A percentile compares a stretch with the other conserved stretches of the same genome.
phyloP scores from a whole-genome alignment of 1,140 invertebrate genomes.

The Hermatobates lingyangjiaoensis region DNA sequence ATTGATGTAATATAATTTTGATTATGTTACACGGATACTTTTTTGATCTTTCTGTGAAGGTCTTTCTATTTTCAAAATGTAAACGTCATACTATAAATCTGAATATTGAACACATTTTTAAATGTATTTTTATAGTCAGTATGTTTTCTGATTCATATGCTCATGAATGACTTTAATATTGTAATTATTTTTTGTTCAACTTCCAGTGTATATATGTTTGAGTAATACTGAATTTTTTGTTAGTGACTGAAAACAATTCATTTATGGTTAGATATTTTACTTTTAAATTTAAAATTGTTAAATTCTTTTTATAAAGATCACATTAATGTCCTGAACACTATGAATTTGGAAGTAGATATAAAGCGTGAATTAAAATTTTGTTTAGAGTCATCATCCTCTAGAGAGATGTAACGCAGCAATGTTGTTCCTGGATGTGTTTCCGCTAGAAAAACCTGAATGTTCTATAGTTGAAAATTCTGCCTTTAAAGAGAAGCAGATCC shows the following conservation, averaged over 20 bases:
- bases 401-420: slow-evolving; percentile 17
- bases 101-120: too few relatives aligned
- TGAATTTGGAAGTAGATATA: neutral
- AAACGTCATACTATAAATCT: too few relatives aligned
- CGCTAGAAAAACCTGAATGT: slow-evolving; percentile 14
- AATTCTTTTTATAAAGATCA: neutral
- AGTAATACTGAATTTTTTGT: neutral
- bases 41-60: too few relatives aligned
- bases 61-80: too few relatives aligned
- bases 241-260: neutral
- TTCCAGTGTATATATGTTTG: neutral
- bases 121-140: too few relatives aligned
- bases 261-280: neutral
- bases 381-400: slow-evolving; percentile 14
- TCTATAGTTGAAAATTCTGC: slow-evolving; percentile 5
- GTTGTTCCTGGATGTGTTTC: slow-evolving; percentile 17
- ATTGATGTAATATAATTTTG: too few relatives aligned
- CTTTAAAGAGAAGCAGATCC: slow-evolving; percentile 15
- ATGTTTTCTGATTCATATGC: too few relatives aligned
- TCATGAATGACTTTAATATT: too few relatives aligned
- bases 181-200: neutral
- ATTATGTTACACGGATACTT: too few relatives aligned
- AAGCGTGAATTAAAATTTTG: neutral
- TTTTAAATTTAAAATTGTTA: neutral
- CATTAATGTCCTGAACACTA: neutral